Conservation (phyloP, 35 echinoderm and acorn worm species). For the Heliocidaris tuberculata region DNA sequence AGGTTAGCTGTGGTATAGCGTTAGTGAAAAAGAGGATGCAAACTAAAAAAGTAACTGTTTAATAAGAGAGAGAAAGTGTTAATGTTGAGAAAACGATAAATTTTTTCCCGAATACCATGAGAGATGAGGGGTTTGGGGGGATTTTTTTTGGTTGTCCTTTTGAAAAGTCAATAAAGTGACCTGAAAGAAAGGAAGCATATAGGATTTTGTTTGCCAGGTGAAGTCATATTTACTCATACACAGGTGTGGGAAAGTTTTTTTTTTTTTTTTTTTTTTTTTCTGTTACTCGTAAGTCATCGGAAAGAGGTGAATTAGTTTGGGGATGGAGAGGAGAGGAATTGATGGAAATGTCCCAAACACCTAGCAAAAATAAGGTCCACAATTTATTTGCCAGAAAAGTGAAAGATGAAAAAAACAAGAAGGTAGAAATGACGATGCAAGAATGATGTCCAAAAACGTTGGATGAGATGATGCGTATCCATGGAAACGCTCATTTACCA, state of each 20-base stretch:
- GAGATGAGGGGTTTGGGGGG: too few species aligned
- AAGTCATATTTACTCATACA: too few species aligned
- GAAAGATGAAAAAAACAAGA: conserved; percentile 10
- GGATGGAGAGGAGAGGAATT: background rate
- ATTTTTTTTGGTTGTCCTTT: background rate
- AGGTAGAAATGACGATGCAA: background rate
- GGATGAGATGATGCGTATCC: background rate
- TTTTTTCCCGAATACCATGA: background rate
- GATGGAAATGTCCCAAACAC: background rate
- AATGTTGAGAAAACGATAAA: background rate
- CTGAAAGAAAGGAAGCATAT: too few species aligned
- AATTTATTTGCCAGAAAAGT: background rate
- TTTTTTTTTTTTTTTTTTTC: too few species aligned
- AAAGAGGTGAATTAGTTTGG: background rate
- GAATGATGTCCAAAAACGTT: background rate
- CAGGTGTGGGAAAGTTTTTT: too few species aligned
- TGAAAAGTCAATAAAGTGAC: too few species aligned
- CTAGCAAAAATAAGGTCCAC: background rate
- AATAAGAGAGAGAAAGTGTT: background rate
- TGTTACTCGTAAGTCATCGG: too few species aligned
- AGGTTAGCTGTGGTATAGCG: background rate
- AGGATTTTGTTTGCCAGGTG: too few species aligned
- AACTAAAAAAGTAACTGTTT: background rate
- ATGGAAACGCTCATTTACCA: conserved; percentile 56
- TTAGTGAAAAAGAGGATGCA: background rate